phyloP scores from a whole-genome alignment of 1,140 invertebrate genomes.

The Eciton burchellii region DNA sequence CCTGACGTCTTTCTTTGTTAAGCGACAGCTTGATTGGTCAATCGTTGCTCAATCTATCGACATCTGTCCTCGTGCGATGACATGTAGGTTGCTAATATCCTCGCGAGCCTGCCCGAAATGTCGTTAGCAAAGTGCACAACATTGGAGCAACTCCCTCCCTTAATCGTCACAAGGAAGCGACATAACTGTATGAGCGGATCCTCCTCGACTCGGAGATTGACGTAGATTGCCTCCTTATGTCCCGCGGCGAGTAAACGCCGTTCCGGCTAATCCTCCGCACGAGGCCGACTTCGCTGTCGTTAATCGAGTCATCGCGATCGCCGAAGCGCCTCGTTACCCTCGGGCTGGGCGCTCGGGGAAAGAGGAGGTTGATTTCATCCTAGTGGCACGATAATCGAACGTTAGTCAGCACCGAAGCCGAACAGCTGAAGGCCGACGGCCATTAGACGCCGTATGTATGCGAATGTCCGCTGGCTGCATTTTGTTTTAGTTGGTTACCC shows the following conservation, averaged over 20 bases:
- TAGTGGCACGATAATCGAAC: conserved; percentile 35
- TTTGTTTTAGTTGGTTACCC: conserved; percentile 84
- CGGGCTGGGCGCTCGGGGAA: background rate
- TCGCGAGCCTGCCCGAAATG: background rate
- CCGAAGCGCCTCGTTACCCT: conserved; percentile 33
- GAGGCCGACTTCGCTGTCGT: conserved; percentile 13
- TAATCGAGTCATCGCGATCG: conserved; percentile 42
- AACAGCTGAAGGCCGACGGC: background rate
- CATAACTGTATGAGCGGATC: conserved; percentile 43
- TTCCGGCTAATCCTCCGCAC: conserved; percentile 31
- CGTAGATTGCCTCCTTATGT: conserved; percentile 43
- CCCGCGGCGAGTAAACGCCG: conserved; percentile 29
- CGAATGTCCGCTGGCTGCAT: conserved; percentile 66
- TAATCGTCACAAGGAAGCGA: conserved; percentile 18
- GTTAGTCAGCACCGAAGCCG: conserved; percentile 34
- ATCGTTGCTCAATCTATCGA: background rate
- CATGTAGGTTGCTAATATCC: background rate
- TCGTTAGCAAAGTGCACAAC: conserved; percentile 16
- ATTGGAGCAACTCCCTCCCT: conserved; percentile 14
- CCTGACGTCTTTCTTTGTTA: background rate
- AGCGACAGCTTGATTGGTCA: background rate
- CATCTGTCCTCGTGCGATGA: background rate
- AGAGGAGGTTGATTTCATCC: too few relatives aligned
- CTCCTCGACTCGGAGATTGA: conserved; percentile 30
- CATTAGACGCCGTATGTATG: conserved; percentile 18